Evolutionary conservation across 2,888 invertebrate species (phyloP).

Genomic region (Melolontha melolontha): DNA sequence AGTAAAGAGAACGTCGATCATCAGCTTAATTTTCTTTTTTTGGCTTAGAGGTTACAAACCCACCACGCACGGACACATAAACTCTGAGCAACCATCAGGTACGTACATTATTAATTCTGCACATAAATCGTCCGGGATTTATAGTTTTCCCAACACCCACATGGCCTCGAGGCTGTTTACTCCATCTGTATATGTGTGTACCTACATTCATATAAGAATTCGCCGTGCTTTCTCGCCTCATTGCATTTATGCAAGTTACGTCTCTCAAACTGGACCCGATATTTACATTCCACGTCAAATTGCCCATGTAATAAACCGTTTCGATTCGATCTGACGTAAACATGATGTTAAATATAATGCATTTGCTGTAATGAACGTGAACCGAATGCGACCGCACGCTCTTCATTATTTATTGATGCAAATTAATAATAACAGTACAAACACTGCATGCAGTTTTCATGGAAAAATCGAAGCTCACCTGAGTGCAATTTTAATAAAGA

Average conservation of each 20-base stretch:
- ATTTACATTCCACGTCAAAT: slow-evolving; percentile 15
- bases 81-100: not conserved
- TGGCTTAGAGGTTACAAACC: slow-evolving; percentile 10
- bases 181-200: not conserved
- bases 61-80: not conserved
- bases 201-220: not conserved
- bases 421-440: slow-evolving; percentile 14
- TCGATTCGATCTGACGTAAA: slow-evolving; percentile 1
- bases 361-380: not conserved
- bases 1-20: not conserved
- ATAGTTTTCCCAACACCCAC: slow-evolving; percentile 29
- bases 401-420: slow-evolving; percentile 18
- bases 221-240: too few relatives aligned
- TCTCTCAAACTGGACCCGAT: not conserved
- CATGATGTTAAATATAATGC: slow-evolving; percentile 4
- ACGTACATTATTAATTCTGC: slow-evolving; percentile 32
- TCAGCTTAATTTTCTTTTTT: slow-evolving; percentile 1
- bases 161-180: slow-evolving; percentile 19
- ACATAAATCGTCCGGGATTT: slow-evolving; percentile 29
- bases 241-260: too few relatives aligned
- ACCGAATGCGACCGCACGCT: not conserved
- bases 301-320: slow-evolving; percentile 5
- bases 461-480: not conserved
- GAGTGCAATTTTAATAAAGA: too few relatives aligned
- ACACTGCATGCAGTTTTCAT: not conserved